Conservation (phyloP, 1,140 invertebrate species). For the Drosophila hydei region DNA sequence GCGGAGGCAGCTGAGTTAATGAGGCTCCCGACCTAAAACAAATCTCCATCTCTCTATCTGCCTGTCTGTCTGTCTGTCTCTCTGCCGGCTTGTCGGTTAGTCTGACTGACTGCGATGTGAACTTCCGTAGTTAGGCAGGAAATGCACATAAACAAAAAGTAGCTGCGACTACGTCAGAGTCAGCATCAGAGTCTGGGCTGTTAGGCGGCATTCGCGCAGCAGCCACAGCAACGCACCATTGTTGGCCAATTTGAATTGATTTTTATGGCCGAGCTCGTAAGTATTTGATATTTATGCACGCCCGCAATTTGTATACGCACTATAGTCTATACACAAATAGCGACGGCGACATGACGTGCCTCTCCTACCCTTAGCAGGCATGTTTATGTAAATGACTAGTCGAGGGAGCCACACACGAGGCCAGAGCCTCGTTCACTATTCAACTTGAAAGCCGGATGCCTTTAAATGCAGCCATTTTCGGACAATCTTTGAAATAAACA, state of each 20-base stretch:
- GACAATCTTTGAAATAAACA: constrained; percentile 22
- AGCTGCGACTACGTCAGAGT: constrained; percentile 25
- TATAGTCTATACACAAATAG: constrained; percentile 47
- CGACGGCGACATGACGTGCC: constrained; percentile 44
- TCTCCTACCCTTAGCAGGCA: background rate
- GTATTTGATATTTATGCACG: constrained; percentile 78
- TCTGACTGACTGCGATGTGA: constrained; percentile 62
- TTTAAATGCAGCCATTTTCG: constrained; percentile 32
- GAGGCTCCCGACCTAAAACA: constrained; percentile 6
- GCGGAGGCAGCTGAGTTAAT: constrained; percentile 29
- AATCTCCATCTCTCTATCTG: background rate
- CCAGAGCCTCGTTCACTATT: constrained; percentile 5
- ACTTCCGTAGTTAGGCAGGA: constrained; percentile 73
- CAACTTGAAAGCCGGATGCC: constrained; percentile 19
- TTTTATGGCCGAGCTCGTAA: constrained; percentile 75
- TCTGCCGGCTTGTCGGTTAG: background rate
- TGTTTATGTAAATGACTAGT: constrained; percentile 47
- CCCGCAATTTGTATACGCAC: constrained; percentile 54
- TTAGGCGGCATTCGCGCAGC: no score
- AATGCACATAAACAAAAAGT: constrained; percentile 79
- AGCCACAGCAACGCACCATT: constrained; percentile 14
- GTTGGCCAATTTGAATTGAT: constrained; percentile 69
- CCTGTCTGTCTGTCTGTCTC: background rate
- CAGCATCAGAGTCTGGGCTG: background rate
- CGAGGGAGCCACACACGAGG: constrained; percentile 26